A percentile compares a stretch with the other conserved stretches of the same genome.
phyloP scores from a whole-genome alignment of 1,140 invertebrate genomes.

The Hylaeus anthracinus region DNA sequence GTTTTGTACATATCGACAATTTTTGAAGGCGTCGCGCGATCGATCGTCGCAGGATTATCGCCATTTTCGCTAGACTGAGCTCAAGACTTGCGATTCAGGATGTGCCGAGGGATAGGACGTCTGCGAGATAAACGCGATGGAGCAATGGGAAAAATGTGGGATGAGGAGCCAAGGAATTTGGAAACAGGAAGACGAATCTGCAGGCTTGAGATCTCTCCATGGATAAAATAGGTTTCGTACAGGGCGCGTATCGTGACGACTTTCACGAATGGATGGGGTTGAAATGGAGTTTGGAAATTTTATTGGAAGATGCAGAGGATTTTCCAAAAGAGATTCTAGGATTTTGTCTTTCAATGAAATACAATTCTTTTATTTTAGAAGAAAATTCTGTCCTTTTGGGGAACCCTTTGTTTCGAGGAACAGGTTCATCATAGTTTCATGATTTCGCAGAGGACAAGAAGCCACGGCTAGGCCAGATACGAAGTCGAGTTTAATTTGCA shows the following conservation, averaged over 20 bases:
- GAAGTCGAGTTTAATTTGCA: conserved; percentile 38
- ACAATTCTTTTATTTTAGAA: too few relatives aligned
- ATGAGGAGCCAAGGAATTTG: background rate
- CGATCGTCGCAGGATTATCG: conserved; percentile 36
- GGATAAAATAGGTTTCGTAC: background rate
- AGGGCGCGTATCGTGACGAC: too few relatives aligned
- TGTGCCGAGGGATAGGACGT: background rate
- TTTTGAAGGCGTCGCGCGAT: conserved; percentile 16
- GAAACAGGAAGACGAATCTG: too few relatives aligned
- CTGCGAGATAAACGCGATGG: conserved; percentile 4
- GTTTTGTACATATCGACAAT: background rate
- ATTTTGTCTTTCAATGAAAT: too few relatives aligned
- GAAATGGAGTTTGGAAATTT: too few relatives aligned
- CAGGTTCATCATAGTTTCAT: too few relatives aligned
- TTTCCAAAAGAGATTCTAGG: too few relatives aligned
- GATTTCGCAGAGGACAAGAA: background rate
- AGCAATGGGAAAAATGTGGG: background rate
- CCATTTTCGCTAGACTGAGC: conserved; percentile 36
- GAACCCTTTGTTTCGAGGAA: too few relatives aligned
- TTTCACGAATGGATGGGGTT: too few relatives aligned
- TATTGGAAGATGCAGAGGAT: too few relatives aligned
- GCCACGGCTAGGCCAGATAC: background rate
- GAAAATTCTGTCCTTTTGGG: too few relatives aligned
- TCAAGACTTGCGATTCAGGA: conserved; percentile 30
- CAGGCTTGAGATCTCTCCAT: background rate